Base-by-base conservation (phyloP, 2,113 vertebrate species). In the Hoplias malabaricus region DNA sequence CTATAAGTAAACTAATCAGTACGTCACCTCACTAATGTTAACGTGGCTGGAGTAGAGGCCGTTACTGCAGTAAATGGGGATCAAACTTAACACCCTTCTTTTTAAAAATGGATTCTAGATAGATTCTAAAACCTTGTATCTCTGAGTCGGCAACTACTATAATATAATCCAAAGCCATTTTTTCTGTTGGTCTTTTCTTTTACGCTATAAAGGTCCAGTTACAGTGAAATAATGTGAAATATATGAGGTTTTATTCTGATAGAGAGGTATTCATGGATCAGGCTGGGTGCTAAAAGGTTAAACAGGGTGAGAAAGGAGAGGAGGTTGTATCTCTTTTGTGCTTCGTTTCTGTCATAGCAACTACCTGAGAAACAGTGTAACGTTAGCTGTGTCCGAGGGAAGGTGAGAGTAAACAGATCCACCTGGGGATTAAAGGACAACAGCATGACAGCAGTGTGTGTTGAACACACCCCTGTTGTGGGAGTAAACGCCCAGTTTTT, bases 401-500 rank as follows among this genome's bases (percentile, higher is more conserved):
- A 79, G 42, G 42, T 71, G 13, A 84, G 70, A 72, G 74, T 43
- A 48, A 63, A 75, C 34, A 61, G 72, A 77, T 68, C 68, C 83
- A 82, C 83, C 84, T 86, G 78, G 78, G 80, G 83, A 31, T 53
- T 29, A 80, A 61, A 83, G 81, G 80, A 77, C 79, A 68, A 50
- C 23, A 8, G 46, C n/a, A n/a, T 27, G 42, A 43, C n/a, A 73
- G 75, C 81, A 75, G 63, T 69, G 80, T 88, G 83, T 86, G 86
- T 90, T 88, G 88, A 91, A 89, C 87, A 87, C 79, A 81, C 43
- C 79, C 40, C 34, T 75, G 87, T 89, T 88, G 85, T 82, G 82
- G 84, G 87, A 86, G 86, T 86, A 88, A 84, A 85, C 83, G 66
- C 75, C 57, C 73, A 83, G 79, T 59, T 78, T 75, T n/a, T n/a